These are phyloP conservation scores for Pipistrellus nathusii DNA, from an alignment of 2,797 vertebrate genomes.

Conservation along the genomic window DNA sequence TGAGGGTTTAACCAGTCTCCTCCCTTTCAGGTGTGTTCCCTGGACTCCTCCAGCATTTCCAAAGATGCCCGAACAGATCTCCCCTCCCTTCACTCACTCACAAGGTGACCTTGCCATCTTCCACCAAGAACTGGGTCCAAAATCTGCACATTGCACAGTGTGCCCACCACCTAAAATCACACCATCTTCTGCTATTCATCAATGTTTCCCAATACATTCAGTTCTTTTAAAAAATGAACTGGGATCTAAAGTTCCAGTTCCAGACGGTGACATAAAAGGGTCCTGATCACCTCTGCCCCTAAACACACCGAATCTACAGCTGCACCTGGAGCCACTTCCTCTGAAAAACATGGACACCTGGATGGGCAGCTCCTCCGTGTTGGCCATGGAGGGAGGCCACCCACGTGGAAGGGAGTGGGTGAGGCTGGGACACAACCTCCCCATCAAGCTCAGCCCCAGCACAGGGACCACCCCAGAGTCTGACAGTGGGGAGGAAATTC, in stretches of 20 bases:
- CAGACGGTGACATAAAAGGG: neutral
- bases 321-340: neutral
- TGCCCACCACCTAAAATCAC: neutral
- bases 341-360: no score
- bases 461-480: neutral
- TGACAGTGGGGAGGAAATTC: neutral
- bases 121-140: neutral
- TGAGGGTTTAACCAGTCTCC: neutral
- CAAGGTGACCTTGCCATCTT: neutral
- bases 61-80: neutral
- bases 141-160: neutral
- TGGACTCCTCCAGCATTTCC: neutral
- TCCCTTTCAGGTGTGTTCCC: neutral
- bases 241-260: no score
- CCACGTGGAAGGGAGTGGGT: neutral
- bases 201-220: neutral
- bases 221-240: neutral
- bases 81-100: neutral
- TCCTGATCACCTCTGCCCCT: neutral
- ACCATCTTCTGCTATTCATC: neutral
- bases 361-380: neutral
- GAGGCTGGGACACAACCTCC: neutral
- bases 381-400: neutral
- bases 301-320: neutral
- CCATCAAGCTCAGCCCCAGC: no score